Percentiles rank a stretch among this genome's conserved stretches.
phyloP scores from a whole-genome alignment of 2,797 vertebrate genomes.

The Dicrostonyx torquatus region DNA sequence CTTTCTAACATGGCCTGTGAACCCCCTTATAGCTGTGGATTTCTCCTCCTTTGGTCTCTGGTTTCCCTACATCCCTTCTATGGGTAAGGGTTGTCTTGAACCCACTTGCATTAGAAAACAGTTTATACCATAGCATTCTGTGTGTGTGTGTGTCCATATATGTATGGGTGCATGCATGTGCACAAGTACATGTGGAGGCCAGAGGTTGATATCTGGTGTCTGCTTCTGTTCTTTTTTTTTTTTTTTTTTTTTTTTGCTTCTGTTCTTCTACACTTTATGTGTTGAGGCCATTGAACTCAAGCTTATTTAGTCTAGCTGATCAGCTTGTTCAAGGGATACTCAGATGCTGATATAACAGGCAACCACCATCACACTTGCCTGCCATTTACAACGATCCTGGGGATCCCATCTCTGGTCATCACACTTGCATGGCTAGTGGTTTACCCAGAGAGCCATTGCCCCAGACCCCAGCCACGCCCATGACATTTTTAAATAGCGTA shows the following conservation, averaged over 20 bases:
- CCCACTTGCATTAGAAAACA: constrained; percentile 29
- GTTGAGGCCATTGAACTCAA: too few relatives aligned
- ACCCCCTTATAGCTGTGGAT: too few relatives aligned
- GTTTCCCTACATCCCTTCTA: neutral
- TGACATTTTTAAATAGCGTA: neutral
- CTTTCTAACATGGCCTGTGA: neutral
- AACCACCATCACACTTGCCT: neutral
- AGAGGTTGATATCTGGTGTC: neutral
- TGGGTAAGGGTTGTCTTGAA: neutral
- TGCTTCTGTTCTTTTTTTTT: neutral
- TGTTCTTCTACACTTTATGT: neutral
- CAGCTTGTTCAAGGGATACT: neutral
- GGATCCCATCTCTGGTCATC: neutral
- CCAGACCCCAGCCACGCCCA: neutral
- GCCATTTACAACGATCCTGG: neutral
- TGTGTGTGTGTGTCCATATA: neutral
- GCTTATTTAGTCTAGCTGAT: neutral
- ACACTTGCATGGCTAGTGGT: neutral
- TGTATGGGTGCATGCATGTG: neutral
- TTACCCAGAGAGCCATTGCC: neutral
- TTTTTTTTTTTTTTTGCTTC: too few relatives aligned
- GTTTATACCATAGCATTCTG: neutral
- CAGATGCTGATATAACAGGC: neutral
- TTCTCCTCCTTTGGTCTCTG: neutral
- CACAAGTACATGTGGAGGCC: neutral